Evolutionary conservation across 2,113 vertebrate genomes (phyloP), one percentile per base, ranked within the genome.

Genomic region (Tricholaema leucomelas): DNA sequence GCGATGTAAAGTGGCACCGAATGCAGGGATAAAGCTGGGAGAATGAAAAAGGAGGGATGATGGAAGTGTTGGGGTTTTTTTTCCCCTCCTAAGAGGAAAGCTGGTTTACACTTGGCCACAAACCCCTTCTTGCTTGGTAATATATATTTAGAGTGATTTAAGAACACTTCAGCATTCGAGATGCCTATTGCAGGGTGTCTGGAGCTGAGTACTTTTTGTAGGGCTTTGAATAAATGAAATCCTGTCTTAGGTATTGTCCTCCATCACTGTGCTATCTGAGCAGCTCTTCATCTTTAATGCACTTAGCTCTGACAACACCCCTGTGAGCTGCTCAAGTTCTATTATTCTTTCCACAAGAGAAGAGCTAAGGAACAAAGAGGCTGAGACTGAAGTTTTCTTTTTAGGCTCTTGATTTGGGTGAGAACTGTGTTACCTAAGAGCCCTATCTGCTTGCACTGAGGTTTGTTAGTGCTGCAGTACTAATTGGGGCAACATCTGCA

Each of bases 101-200:
- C 78, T 72, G 60, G 16, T 90, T 84, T 65, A 87, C 31, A 10
- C 78, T 93, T 8, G 6, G 55, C 67, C n/a, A 46, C 69, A 61
- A 87, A 38, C 4, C 58, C 27, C 67, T 82, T 25, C 36, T 56
- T 75, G 59, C 83, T 63, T 30, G 56, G 38, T 44, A 20, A 74
- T 81, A 60, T 55, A 81, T 63, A 85, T 92, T 91, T 88, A 36
- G 61, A 75, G 55, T 81, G 87, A 80, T 92, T 95, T 87, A 90
- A 81, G 85, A 95, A 64, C 3, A 15, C 56, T 88, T 85, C 3
- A 69, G 58, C 46, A 38, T 91, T 95, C 90, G 42, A 50, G 38
- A 71, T 85, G 42, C 1, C 2, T 38, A 82, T 48, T 63, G 81
- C 54, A 71, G 88, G 77, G 23, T 80, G 81, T 79, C 56, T 78